These are phyloP conservation scores for Teleiodes luculella DNA, from an alignment of 2,888 invertebrate genomes.

Conservation along the genomic window DNA sequence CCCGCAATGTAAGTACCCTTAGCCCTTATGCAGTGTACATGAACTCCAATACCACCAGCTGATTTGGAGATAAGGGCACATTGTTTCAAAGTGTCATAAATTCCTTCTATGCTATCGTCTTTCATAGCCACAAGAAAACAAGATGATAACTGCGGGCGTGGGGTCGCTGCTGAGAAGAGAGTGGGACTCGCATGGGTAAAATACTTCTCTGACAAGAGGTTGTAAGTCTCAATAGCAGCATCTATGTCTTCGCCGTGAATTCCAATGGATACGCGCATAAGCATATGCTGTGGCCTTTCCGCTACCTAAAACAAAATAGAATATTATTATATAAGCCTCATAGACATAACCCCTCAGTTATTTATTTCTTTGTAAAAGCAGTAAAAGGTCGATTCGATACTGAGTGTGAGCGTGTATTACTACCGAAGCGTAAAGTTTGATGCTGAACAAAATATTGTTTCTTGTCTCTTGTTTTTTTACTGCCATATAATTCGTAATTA, in stretches of 20 bases:
- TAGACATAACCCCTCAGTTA: too few species aligned
- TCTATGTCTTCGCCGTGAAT: conserved; percentile 97
- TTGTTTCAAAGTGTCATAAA: conserved; percentile 93
- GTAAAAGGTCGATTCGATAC: too few species aligned
- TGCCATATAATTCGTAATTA: too few species aligned
- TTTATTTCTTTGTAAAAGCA: too few species aligned
- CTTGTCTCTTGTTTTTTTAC: too few species aligned
- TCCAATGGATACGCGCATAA: conserved; percentile 98
- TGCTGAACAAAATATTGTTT: too few species aligned
- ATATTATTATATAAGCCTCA: neutral
- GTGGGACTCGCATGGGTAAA: conserved; percentile 99
- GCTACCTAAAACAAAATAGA: conserved; percentile 80
- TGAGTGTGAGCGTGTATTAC: too few species aligned
- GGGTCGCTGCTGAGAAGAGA: conserved; percentile 96
- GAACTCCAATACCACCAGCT: conserved; percentile 98
- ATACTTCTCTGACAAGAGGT: conserved; percentile 94
- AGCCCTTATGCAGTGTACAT: conserved; percentile 96
- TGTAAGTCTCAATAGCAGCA: conserved; percentile 96
- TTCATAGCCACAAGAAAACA: conserved; percentile 97
- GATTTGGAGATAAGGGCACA: conserved; percentile 98
- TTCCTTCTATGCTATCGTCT: conserved; percentile 97
- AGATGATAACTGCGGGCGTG: conserved; percentile 94
- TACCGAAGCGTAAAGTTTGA: too few species aligned
- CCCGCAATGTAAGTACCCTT: conserved; percentile 95
- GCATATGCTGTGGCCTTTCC: conserved; percentile 98